Base-by-base conservation (phyloP, 2,113 vertebrate species). In the Cercocebus atys region DNA sequence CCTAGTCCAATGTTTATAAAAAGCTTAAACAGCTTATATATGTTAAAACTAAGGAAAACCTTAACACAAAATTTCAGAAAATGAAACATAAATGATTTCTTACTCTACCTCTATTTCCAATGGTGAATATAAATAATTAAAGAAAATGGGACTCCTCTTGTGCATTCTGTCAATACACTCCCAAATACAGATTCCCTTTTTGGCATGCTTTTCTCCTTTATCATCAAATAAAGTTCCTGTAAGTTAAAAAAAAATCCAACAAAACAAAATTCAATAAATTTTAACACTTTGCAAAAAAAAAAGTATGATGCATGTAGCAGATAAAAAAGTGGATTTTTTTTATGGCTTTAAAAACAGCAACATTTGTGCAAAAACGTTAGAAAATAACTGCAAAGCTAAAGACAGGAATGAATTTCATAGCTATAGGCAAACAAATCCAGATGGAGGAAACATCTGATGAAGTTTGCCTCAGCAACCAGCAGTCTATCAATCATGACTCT, bases 111-210 rank as follows among this genome's bases (percentile, higher is more conserved):
- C 99, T 4, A 95, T 97, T 98, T 99, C 99, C 92, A 98, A 94
- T 84, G 99, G 99, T 88, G 98, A 99, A 98, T 99, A 99, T 95
- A 99, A 98, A 97, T 99, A 99, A 99, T 99, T 99, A 98, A 99
- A 99, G 99, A 99, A 99, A 98, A 99, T 55, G 2, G 99, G 99
- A 90, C 99, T 99, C 96, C 98, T 99, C 97, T 98, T 99, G 98
- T 99, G 99, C 99, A 99, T 99, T 97, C 99, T 99, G 97, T 99
- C 99, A 98, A 99, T 99, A 96, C 99, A 99, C 30, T 99, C 99
- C 99, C 99, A 99, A 98, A 99, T 99, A 97, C 99, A 99, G 97
- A 99, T 98, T 83, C 99, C 99, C 98, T 98, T 99, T 96, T 99
- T 99, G 96, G 99, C 98, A 97, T 99, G 99, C 86, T 99, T 99